Base-by-base conservation (phyloP, 2,113 vertebrate genomes). In the Nycticebus coucang region DNA sequence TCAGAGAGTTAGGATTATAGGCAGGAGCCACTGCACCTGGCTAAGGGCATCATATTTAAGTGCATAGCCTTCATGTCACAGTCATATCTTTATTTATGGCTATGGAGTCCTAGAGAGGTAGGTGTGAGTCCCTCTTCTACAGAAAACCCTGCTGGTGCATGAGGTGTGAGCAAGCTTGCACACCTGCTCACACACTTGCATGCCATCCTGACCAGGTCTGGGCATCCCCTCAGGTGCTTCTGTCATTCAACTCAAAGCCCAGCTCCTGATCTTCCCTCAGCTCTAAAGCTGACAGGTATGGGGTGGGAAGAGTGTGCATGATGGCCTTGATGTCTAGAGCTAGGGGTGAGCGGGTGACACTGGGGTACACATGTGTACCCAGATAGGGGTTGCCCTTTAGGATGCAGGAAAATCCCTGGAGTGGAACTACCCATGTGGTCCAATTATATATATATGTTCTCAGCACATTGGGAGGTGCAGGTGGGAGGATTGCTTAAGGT, bases 51-150 rank as follows among this genome's bases (percentile, higher is more conserved):
- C 50, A 8, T 13, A 4, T 33, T 15, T 5, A 55, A 24, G 26
- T 6, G 0, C 1, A 7, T 21, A 2, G 33, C 59, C 3, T 53
- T 60, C 18, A 0, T 12, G 37, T 35, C 64, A 55, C 50, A 30
- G 90, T 28, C 22, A 1, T 33, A 0, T 4, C 11, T 10, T 3
- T 5, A 6, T 59, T 94, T 28, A 22, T 2, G 19, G 80, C 19
- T 13, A 5, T 18, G 24, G 83, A 26, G 55, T n/a, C 55, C 18
- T 37, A 12, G 57, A 37, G 66, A 60, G 24, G 59, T 8, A 28
- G 45, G 3, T 8, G 28, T 41, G 33, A 79, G 15, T 14, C 66
- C 19, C 0, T 12, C 14, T 62, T 60, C 24, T 14, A 30, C 18
- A 87, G 69, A 37, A 75, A 22, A 35, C 35, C n/a, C 69, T 2